Base-by-base conservation (phyloP, 2,113 vertebrate species). In the Austrofundulus limnaeus region DNA sequence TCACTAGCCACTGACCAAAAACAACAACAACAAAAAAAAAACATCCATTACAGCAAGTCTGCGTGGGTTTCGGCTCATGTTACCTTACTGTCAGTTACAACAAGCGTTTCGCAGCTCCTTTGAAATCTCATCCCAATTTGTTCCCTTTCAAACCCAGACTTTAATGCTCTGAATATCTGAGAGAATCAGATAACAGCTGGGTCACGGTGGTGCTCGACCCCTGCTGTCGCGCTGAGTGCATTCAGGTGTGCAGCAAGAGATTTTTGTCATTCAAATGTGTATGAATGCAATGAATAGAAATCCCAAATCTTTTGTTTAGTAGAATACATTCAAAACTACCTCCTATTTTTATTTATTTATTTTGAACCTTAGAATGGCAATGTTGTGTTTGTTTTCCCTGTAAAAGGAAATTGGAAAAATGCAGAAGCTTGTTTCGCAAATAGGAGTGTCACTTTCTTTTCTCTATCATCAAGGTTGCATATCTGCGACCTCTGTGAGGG, bases 181-280 rank as follows among this genome's bases (percentile, higher is more conserved):
- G 38, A 59, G 71, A 80, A 58, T 73, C 60, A 51, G 47, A 64
- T 24, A 61, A 48, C 50, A 45, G 71, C 0, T 5, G 7, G 52
- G 21, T 41, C 51, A 59, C 72, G 38, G 49, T 0, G n/a, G 63
- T 8, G 61, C 59, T 60, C 8, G 1, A 62, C 68, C 78, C 49
- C 72, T n/a, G 31, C 13, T 11, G 66, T 2, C 15, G 62, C 67
- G 53, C 61, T 0, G 64, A 86, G 72, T 70, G 70, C 58, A 23
- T 38, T 81, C 84, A 70, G 82, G 77, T 83, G 77, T 37, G 2
- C 70, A 1, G 23, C 51, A 1, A 1, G 34, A 57, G 68, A 77
- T 75, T 65, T 67, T 56, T 73, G 50, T 69, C 70, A 82, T 78
- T 82, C 61, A 83, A 62, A 86, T 75, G 52, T 24, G 43, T n/a